phyloP scores from a whole-genome alignment of 2,888 invertebrate genomes.

The Gryllus longicercus region DNA sequence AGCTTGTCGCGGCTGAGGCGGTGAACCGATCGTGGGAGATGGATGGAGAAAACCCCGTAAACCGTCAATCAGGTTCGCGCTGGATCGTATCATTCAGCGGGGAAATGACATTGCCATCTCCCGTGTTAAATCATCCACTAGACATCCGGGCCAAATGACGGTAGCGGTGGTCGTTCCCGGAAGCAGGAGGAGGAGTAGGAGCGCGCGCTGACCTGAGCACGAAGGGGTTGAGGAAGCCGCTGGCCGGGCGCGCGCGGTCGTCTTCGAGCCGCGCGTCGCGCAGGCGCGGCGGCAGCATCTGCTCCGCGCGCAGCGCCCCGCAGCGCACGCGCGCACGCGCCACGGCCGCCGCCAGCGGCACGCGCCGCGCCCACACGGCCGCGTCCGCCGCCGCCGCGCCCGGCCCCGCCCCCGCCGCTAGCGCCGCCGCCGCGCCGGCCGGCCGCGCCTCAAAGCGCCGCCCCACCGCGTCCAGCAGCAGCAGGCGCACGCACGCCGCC shows the following conservation, averaged over 20 bases:
- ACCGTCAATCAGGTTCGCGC: too few species aligned
- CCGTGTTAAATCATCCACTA: too few species aligned
- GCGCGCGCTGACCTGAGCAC: constrained; percentile 56
- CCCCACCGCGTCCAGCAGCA: constrained; percentile 67
- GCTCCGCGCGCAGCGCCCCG: constrained; percentile 62
- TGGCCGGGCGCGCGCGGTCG: constrained; percentile 52
- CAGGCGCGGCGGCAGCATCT: constrained; percentile 68
- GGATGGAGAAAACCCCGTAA: too few species aligned
- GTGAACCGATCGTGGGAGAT: too few species aligned
- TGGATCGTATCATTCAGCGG: too few species aligned
- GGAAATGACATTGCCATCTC: too few species aligned
- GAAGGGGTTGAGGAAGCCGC: constrained; percentile 78
- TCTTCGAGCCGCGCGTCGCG: constrained; percentile 57
- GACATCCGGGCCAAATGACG: too few species aligned
- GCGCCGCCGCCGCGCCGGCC: constrained; percentile 34
- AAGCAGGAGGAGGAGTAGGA: too few species aligned
- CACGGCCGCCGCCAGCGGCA: constrained; percentile 71
- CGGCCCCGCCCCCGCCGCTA: constrained; percentile 35
- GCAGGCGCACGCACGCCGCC: constrained; percentile 56
- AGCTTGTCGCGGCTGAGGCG: too few species aligned
- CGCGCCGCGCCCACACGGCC: constrained; percentile 61
- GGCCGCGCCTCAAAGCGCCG: constrained; percentile 52
- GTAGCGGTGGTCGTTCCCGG: too few species aligned
- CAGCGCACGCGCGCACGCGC: constrained; percentile 72
- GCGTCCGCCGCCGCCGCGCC: constrained; percentile 54